These are phyloP conservation scores for Euleptes europaea DNA, from an alignment of 2,113 vertebrate species.

Conservation along the genomic window DNA sequence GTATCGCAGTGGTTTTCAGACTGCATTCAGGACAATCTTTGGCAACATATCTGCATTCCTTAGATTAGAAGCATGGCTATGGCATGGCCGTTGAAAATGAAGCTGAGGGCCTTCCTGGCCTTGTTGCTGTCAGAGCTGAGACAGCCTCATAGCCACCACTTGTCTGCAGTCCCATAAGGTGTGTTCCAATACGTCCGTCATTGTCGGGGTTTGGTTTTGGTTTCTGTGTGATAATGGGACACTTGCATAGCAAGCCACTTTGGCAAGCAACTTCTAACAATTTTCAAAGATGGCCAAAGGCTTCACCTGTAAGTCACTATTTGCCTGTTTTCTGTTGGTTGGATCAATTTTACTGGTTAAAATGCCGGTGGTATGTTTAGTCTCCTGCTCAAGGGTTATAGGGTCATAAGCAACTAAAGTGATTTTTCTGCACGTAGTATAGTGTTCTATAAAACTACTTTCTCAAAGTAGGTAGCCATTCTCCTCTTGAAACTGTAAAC, in stretches of 20 bases:
- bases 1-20: neutral
- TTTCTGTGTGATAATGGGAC: neutral
- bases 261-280: neutral
- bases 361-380: too few species aligned
- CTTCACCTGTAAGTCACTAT: neutral
- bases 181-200: too few species aligned
- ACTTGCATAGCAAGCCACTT: neutral
- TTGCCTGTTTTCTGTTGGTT: neutral
- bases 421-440: neutral
- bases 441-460: neutral
- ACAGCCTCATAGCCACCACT: neutral
- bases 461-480: too few species aligned
- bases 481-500: too few species aligned
- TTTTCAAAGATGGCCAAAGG: neutral
- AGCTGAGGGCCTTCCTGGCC: neutral
- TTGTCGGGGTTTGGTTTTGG: neutral
- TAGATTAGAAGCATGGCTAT: too few species aligned
- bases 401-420: neutral
- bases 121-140: neutral
- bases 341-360: neutral
- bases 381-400: neutral
- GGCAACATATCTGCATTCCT: too few species aligned
- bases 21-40: too few species aligned
- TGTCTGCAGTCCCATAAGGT: accelerated
- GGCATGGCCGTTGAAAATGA: too few species aligned